Evolutionary conservation across 2,113 vertebrate genomes (phyloP), one percentile per base, ranked within the genome.

Genomic region (Neolamprologus modestus): DNA sequence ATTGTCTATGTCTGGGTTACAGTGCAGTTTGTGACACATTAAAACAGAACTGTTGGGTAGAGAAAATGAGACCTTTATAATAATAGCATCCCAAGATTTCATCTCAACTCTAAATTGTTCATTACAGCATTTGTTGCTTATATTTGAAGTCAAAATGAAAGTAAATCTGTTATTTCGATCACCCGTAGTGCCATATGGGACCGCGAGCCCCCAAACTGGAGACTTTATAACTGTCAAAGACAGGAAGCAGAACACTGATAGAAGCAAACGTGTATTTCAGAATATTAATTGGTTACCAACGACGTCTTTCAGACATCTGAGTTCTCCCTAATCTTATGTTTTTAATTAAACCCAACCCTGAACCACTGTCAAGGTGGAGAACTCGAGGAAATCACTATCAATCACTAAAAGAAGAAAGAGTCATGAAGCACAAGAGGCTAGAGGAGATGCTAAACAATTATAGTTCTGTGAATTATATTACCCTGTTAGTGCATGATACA

Each of bases 161-260:
- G 3, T 71, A 42, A 42, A 71, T 42, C n/a, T 71, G n/a, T 42
- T 42, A 26, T 71, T 24, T 24, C 1, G 37, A 26, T 0, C 2
- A 0, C 37, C 37, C 1, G 37, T 26, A 24, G 40, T 16, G 13
- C 12, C 66, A 9, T 9, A 4, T 2, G n/a, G 66, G 66, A 71
- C 35, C n/a, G 0, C 28, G 0, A 63, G 0, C 16, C 28, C 59
- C n/a, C 35, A 24, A 71, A 71, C 66, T 26, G 66, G n/a, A 42
- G 66, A 42, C 13, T 71, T 42, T 42, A 3, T 9, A 6, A 42
- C 2, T 42, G 42, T 42, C 37, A 71, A 42, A 42, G 66, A 45
- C 66, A 26, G 13, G 66, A 71, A 71, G n/a, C 66, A 71, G 66
- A 45, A 42, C 12, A 71, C 3, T 2, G 35, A 42, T 71, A 8